These are phyloP conservation scores for Oligia strigilis DNA, from an alignment of 2,888 invertebrate genomes.

Conservation along the genomic window DNA sequence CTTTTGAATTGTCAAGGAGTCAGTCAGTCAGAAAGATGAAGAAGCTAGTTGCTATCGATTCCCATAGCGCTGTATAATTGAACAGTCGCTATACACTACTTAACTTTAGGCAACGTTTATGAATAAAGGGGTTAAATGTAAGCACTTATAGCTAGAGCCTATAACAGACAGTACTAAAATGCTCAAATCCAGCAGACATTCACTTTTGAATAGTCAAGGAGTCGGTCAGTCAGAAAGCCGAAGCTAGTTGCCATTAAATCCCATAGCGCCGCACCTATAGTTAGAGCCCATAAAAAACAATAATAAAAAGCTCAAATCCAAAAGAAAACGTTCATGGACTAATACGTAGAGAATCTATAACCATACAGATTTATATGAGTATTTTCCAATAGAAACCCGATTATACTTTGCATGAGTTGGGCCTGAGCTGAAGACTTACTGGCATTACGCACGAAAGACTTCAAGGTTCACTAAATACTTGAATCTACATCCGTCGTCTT, in stretches of 20 bases:
- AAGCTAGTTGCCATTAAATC: background rate
- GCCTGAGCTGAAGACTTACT: constrained; percentile 12
- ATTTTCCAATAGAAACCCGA: constrained; percentile 6
- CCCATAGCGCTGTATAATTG: too few relatives aligned
- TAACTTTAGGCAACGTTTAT: too few relatives aligned
- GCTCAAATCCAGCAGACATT: background rate
- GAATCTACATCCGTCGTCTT: constrained; percentile 27
- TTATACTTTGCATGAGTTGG: constrained; percentile 1
- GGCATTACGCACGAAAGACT: constrained; percentile 19
- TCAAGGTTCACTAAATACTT: constrained; percentile 31
- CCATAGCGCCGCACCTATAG: background rate
- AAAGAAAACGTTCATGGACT: background rate
- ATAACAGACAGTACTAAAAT: background rate
- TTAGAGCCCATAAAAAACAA: background rate
- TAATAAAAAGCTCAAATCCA: background rate
- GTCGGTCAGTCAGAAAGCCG: background rate
- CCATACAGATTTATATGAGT: background rate
- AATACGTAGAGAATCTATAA: background rate
- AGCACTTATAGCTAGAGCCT: background rate
- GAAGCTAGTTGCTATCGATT: background rate
- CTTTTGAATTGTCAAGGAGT: background rate
- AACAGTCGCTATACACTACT: too few relatives aligned
- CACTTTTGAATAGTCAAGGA: background rate
- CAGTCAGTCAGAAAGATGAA: background rate
- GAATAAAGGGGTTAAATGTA: background rate